Evolutionary conservation across 2,888 invertebrate species (phyloP).

Genomic region (Scaptomyza cyrtandrae): DNA sequence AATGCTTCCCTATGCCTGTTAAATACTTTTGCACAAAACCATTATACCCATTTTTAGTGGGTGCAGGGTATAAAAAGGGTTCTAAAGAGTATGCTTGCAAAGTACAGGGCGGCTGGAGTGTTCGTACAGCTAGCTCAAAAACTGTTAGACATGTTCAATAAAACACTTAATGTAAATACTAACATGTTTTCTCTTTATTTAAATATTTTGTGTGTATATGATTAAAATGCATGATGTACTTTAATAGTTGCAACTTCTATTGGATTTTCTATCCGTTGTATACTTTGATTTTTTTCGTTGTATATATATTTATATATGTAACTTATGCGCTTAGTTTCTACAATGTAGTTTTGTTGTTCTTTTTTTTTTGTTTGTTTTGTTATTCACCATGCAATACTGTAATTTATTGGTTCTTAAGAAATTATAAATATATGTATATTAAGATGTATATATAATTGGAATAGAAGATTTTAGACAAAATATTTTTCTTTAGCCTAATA

Average conservation of each 20-base stretch:
- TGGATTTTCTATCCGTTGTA: conserved; percentile 67
- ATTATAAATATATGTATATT: conserved; percentile 36
- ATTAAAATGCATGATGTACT: conserved; percentile 74
- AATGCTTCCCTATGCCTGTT: too few relatives aligned
- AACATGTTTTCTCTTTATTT: conserved; percentile 73
- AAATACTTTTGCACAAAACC: too few relatives aligned
- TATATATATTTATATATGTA: conserved; percentile 53
- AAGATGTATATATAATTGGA: conserved; percentile 38
- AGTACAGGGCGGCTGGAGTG: too few relatives aligned
- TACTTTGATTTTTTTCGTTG: conserved; percentile 47
- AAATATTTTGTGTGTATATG: conserved; percentile 73
- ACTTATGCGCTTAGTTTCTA: conserved; percentile 61
- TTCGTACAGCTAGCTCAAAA: too few relatives aligned
- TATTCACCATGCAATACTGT: conserved; percentile 44
- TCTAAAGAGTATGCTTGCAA: too few relatives aligned
- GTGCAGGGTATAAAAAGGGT: too few relatives aligned
- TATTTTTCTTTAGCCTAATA: conserved; percentile 41
- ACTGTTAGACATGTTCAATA: too few relatives aligned
- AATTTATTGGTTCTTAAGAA: conserved; percentile 44
- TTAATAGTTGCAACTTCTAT: conserved; percentile 72
- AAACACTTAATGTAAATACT: conserved; percentile 41
- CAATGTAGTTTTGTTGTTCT: conserved; percentile 38
- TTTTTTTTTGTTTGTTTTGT: conserved; percentile 38
- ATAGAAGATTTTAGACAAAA: conserved; percentile 23
- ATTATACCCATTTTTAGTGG: too few relatives aligned